Conservation (phyloP, 2,113 vertebrate species). For the Anarhynchus alexandrinus region DNA sequence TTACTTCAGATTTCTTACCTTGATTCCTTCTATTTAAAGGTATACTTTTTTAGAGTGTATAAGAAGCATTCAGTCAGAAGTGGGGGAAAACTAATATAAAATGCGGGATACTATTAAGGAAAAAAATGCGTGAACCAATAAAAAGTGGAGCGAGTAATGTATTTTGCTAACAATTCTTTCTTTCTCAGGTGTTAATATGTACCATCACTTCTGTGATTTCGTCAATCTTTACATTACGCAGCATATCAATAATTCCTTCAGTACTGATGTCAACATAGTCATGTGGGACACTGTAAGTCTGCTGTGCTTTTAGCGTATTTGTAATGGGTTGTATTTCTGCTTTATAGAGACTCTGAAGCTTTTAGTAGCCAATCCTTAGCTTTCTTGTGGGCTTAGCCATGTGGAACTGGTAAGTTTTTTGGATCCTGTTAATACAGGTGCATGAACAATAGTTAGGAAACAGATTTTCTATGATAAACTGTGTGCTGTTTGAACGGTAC, state of each 20-base stretch:
- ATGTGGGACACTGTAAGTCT: slow-evolving; percentile 98
- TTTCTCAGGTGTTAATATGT: slow-evolving; percentile 93
- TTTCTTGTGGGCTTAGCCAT: neutral
- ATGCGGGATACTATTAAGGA: neutral
- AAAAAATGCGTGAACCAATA: neutral
- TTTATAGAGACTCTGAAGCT: neutral
- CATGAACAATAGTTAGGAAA: neutral
- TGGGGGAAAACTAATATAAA: neutral
- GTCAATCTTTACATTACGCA: slow-evolving; percentile 96
- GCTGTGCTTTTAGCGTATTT: neutral
- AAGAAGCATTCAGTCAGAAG: neutral
- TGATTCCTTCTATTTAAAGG: neutral
- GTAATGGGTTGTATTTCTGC: neutral
- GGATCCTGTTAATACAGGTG: neutral
- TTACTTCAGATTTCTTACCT: neutral
- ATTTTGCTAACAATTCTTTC: slow-evolving; percentile 12
- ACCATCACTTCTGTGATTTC: slow-evolving; percentile 99
- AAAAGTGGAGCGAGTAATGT: neutral
- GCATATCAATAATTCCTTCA: slow-evolving; percentile 94
- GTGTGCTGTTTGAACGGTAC: neutral
- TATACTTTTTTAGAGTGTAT: neutral
- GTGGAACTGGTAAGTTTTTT: neutral
- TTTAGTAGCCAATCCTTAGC: neutral
- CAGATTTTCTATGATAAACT: neutral
- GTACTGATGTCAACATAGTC: slow-evolving; percentile 86